phyloP scores from a whole-genome alignment of 2,888 invertebrate genomes.

The Sussaba pulchella region DNA sequence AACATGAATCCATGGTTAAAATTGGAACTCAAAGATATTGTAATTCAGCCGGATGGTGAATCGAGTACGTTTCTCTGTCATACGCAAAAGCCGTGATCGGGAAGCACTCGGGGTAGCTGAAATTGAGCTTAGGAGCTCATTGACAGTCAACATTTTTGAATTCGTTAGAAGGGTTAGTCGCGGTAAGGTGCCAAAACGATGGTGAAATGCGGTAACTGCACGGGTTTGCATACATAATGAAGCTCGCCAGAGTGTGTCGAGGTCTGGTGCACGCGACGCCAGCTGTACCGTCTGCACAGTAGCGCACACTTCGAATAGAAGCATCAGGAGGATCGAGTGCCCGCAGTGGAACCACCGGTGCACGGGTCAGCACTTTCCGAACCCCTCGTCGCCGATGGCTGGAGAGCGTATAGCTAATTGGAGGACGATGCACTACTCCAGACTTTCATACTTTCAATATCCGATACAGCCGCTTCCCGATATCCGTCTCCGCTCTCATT shows the following conservation, averaged over 20 bases:
- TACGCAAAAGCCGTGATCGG: not conserved
- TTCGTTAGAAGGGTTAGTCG: slow-evolving; percentile 27
- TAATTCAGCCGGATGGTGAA: not conserved
- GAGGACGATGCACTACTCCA: slow-evolving; percentile 41
- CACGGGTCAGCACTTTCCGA: slow-evolving; percentile 60
- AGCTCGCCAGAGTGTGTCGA: slow-evolving; percentile 48
- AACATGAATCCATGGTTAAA: too few relatives aligned
- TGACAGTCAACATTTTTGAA: slow-evolving; percentile 58
- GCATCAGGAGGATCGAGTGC: slow-evolving; percentile 33
- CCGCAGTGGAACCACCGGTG: slow-evolving; percentile 24
- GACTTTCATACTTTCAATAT: slow-evolving; percentile 43
- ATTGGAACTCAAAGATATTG: too few relatives aligned
- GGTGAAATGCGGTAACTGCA: slow-evolving; percentile 56
- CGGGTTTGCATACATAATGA: slow-evolving; percentile 64
- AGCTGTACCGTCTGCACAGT: slow-evolving; percentile 33
- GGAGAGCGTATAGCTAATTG: slow-evolving; percentile 49
- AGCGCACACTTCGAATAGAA: slow-evolving; percentile 28
- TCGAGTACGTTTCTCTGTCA: slow-evolving; percentile 13
- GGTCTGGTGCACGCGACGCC: slow-evolving; percentile 51
- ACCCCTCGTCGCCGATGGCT: slow-evolving; percentile 8
- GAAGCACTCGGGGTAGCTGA: slow-evolving; percentile 1
- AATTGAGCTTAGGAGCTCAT: slow-evolving; percentile 44
- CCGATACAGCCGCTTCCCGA: slow-evolving; percentile 16
- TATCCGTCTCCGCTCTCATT: not conserved
- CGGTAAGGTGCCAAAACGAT: slow-evolving; percentile 36